Base-by-base conservation (phyloP, 1,140 invertebrate genomes). In the Drosophila nikananu region DNA sequence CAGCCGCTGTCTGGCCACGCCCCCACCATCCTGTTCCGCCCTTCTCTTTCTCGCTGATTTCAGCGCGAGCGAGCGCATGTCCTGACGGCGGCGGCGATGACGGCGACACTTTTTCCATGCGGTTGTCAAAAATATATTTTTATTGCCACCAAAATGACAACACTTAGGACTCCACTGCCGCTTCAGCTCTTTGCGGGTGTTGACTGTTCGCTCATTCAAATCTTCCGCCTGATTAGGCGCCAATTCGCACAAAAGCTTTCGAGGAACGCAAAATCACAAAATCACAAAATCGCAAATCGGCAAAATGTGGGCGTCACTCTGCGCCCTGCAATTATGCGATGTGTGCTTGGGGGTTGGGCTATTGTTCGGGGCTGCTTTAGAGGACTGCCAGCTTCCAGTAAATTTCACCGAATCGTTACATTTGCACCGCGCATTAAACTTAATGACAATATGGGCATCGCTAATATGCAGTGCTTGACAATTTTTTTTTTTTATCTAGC, bases 211-310 rank as follows among this genome's bases (percentile, higher is more conserved):
- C 54, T 83, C 86, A 92, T 91, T 91, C 86, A 91, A 92, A 92
- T 91, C 90, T 91, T 91, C 90, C 90, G 76, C 90, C 81, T 91
- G 90, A 91, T 91, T 91, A 91, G 90, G 80, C 86, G 90, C 82
- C 90, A 90, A 90, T 89, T 89, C 79, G 86, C 78, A 90, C 66
- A 84, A 81, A 81, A 80, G 71, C 71, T 74, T 61, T 73, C 42
- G 59, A 49, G 17, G 54, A 57, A 57, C 35, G 54, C 54, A 57
- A 25, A 57, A 57, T 57, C 54, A 21, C 54, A 57, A 39, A 57
- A 57, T 57, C 54, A 21, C 54, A 57, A 39, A 57, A 57, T 57
- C 54, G 32, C 21, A 57, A 57, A 57, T 48, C 48, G 49, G 44
- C 44, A 59, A 42, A 75, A 78, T 78, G 72, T 91, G 86, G 86